These are phyloP conservation scores for Noturus placidus DNA, from an alignment of 2,113 vertebrate genomes.

Conservation along the genomic window DNA sequence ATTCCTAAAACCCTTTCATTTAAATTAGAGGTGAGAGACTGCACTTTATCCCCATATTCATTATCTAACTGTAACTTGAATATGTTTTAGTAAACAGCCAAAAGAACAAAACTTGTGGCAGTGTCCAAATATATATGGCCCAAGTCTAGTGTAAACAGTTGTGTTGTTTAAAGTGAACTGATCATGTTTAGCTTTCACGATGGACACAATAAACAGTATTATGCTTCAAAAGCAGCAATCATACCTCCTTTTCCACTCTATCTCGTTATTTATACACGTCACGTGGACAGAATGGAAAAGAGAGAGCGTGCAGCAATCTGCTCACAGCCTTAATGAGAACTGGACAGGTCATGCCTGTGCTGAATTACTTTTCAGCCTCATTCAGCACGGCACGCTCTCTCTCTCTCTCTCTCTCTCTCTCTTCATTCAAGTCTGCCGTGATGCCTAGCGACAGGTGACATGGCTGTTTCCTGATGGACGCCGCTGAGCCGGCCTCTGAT, in stretches of 20 bases:
- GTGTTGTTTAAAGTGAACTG: background rate
- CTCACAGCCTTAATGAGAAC: constrained; percentile 24
- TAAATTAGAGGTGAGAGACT: too few relatives aligned
- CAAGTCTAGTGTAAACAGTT: background rate
- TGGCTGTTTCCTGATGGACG: constrained; percentile 53
- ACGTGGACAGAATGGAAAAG: too few relatives aligned
- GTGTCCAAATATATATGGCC: too few relatives aligned
- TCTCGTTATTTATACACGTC: background rate
- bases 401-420: constrained; percentile 3
- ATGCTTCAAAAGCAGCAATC: constrained; percentile 1
- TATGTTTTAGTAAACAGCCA: too few relatives aligned
- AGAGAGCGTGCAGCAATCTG: background rate
- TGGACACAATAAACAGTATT: background rate
- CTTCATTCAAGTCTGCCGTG: constrained; percentile 57
- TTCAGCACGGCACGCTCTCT: background rate
- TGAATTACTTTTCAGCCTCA: constrained; percentile 31
- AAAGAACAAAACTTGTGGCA: too few relatives aligned
- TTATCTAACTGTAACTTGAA: too few relatives aligned
- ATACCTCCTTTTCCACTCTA: background rate
- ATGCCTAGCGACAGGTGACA: constrained; percentile 72
- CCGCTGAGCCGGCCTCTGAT: constrained; percentile 52
- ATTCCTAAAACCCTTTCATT: too few relatives aligned
- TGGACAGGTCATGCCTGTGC: constrained; percentile 9
- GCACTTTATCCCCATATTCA: too few relatives aligned
- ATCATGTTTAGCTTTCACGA: background rate